These are phyloP conservation scores for Sphenodon punctatus DNA, from an alignment of 2,797 vertebrate genomes.

Conservation along the genomic window DNA sequence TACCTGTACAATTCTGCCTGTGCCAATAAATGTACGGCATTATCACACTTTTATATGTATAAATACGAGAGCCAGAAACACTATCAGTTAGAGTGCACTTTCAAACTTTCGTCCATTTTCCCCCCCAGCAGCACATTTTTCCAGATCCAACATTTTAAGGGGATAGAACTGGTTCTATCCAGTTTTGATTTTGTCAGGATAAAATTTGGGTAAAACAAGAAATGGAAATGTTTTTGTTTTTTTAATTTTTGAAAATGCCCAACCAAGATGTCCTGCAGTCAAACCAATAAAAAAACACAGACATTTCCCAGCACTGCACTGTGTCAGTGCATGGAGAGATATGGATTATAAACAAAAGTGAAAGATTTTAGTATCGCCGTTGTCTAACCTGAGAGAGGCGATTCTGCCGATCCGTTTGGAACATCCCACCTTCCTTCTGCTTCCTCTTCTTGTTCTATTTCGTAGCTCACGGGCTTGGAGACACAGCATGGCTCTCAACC, in stretches of 20 bases:
- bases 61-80: not conserved
- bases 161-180: not conserved
- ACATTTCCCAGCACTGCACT: not conserved
- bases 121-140: not conserved
- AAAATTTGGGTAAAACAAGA: not conserved
- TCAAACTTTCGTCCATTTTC: not conserved
- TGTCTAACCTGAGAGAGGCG: not conserved
- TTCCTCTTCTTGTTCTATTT: slow-evolving; percentile 7
- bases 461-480: slow-evolving; percentile 3
- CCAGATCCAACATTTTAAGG: not conserved
- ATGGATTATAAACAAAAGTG: not conserved
- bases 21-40: not conserved
- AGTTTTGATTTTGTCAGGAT: too few relatives aligned
- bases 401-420: not conserved
- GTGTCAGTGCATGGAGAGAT: not conserved
- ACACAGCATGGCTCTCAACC: slow-evolving; percentile 7
- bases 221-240: not conserved
- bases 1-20: not conserved
- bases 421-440: not conserved
- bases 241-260: not conserved
- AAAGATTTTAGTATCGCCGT: not conserved
- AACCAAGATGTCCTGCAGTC: not conserved
- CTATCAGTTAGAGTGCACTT: accelerated
- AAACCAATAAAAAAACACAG: too few relatives aligned
- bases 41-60: accelerated